These are phyloP conservation scores for Dynastes hyllus DNA, from an alignment of 2,888 invertebrate genomes.

Conservation along the genomic window DNA sequence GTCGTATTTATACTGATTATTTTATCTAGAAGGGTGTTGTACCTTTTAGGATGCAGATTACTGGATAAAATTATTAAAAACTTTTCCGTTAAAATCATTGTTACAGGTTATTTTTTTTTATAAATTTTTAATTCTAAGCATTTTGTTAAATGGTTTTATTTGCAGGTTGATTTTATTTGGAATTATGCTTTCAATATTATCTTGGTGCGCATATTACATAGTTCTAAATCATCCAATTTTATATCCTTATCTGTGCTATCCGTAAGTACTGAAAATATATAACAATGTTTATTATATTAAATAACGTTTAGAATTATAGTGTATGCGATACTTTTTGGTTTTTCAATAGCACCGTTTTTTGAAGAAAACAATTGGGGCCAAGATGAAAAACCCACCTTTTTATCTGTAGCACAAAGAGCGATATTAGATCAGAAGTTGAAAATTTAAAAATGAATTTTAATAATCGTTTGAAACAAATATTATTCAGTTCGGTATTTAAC, in stretches of 20 bases:
- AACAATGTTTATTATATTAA: conserved; percentile 40
- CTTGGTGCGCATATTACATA: conserved; percentile 83
- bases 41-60: conserved; percentile 68
- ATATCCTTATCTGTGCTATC: conserved; percentile 90
- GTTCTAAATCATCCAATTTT: conserved; percentile 84
- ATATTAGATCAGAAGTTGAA: conserved; percentile 89
- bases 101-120: conserved; percentile 59
- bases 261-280: conserved; percentile 81
- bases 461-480: conserved; percentile 88
- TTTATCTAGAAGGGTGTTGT: conserved; percentile 85
- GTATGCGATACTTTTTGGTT: conserved; percentile 88
- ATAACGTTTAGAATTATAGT: conserved; percentile 78
- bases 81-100: too few relatives aligned
- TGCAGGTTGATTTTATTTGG: conserved; percentile 79
- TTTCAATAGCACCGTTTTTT: conserved; percentile 84
- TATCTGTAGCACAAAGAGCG: conserved; percentile 85
- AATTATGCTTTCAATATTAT: conserved; percentile 76
- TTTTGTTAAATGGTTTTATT: conserved; percentile 53
- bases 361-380: conserved; percentile 74
- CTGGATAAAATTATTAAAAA: conserved; percentile 62
- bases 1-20: conserved; percentile 88
- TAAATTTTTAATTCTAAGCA: conserved; percentile 57
- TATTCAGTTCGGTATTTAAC: conserved; percentile 84
- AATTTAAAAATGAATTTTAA: conserved; percentile 91
- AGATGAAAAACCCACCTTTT: conserved; percentile 77